Base-by-base conservation (phyloP, 2,888 invertebrate species). In the Acholoe squamosa region DNA sequence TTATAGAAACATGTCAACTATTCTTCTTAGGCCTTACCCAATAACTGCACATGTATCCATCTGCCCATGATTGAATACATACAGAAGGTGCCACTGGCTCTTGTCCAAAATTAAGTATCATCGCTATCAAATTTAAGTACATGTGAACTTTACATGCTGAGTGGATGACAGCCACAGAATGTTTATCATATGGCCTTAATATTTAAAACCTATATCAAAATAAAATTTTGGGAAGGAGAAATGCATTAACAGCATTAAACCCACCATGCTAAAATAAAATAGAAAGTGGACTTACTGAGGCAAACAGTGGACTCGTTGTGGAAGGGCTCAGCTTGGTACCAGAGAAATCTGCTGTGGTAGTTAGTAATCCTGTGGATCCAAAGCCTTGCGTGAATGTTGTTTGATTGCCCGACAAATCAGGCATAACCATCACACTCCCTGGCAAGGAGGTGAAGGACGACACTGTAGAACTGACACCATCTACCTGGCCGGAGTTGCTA, bases 301-400 rank as follows among this genome's bases (percentile, higher is more conserved):
- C 54, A 56, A 90, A 86, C 22, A 90, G 86, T 51, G 90, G 84
- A 90, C 90, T 90, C 19, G 90, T 80, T 67, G 84, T 84, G 43
- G 90, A 90, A 61, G 90, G 86, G 56, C 90, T 90, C 56, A 71
- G 86, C 56, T 90, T 80, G 25, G 67, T 22, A 22, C 84, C 54
- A 14, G 90, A 71, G 43, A 67, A 7, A 22, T 43, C 84, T 34
- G 61, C 51, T 25, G 22, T 31, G 25, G 84, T n/a, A 10, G 86
- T 34, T 34, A 56, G 67, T 28, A 67, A 71, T 67, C 54, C 56
- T 22, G 90, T 84, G 22, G 90, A 61, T 19, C 61, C 51, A 34
- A 84, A 90, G 14, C 34, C 43, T 33, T 80, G 84, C 25, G 90
- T 61, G 71, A 90, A 86, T 67, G 71, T 89, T 19, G 71, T 84